Evolutionary conservation across 2,797 vertebrate genomes (phyloP).

Genomic region (Crax fasciolata): DNA sequence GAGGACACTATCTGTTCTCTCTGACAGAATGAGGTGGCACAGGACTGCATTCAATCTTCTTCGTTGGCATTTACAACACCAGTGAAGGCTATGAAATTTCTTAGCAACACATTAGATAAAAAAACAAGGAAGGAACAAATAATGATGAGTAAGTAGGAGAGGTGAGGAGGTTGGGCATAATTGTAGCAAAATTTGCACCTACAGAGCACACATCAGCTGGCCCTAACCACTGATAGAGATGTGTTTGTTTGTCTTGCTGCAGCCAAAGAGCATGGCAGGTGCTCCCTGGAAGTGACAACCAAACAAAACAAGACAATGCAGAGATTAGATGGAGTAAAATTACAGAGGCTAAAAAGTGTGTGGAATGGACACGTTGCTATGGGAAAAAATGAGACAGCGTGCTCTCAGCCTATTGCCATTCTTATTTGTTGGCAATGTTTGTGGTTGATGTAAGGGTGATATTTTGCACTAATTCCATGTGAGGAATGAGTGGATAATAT

Average conservation of each 20-base stretch:
- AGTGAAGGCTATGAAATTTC: neutral
- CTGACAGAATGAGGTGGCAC: neutral
- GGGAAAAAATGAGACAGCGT: constrained; percentile 18
- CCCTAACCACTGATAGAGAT: neutral
- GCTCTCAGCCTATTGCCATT: neutral
- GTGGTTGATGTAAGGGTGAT: neutral
- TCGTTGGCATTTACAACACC: neutral
- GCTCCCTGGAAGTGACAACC: neutral
- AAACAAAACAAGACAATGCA: neutral
- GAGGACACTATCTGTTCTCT: neutral
- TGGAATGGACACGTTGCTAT: neutral
- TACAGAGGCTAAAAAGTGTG: neutral
- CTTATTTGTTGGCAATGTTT: constrained; percentile 5
- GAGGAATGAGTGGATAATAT: neutral
- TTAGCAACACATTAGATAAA: neutral
- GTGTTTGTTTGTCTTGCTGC: neutral
- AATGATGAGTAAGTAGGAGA: neutral
- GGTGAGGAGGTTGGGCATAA: neutral
- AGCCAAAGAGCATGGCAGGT: neutral
- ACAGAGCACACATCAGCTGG: neutral
- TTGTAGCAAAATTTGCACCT: neutral
- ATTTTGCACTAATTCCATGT: constrained; percentile 35
- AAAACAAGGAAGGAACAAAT: neutral
- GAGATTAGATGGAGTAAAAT: constrained; percentile 3
- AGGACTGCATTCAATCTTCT: neutral